phyloP scores from a whole-genome alignment of 64 coral and sea anemone species.

The Dendronephthya gigantea region DNA sequence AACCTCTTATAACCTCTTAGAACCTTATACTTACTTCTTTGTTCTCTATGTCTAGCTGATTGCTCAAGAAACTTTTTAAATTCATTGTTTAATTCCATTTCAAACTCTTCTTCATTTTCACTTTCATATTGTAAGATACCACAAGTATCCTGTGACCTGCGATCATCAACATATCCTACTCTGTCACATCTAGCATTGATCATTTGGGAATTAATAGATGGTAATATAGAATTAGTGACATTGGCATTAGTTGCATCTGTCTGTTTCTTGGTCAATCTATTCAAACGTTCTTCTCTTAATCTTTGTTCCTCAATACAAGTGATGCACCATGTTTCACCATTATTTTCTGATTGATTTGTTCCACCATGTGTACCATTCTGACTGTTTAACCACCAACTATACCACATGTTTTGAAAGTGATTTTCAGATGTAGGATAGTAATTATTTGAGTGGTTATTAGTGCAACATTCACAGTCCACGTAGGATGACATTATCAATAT shows the following conservation, averaged over 20 bases:
- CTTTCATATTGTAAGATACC: neutral
- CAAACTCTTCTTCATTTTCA: neutral
- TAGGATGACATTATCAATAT: neutral
- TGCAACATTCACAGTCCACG: neutral
- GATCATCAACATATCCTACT: neutral
- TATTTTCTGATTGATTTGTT: neutral
- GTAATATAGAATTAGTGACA: neutral
- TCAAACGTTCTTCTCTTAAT: neutral
- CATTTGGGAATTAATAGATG: neutral
- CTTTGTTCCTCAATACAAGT: neutral
- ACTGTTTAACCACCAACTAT: neutral
- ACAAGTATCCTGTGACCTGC: neutral
- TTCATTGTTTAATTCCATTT: conserved; percentile 15
- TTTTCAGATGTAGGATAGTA: too few species aligned
- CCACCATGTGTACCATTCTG: neutral
- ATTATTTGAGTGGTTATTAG: neutral
- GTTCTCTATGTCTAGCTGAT: conserved; percentile 2
- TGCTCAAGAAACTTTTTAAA: conserved; percentile 18
- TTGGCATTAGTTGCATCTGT: neutral
- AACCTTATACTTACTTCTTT: neutral
- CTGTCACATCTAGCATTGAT: neutral
- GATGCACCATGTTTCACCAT: neutral
- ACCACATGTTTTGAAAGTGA: neutral
- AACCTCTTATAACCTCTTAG: too few species aligned
- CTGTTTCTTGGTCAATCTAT: neutral